A percentile compares a stretch with the other conserved stretches of the same genome.
These are phyloP conservation scores for Zeus faber DNA, from an alignment of 2,113 vertebrate genomes.

Conservation along the genomic window DNA sequence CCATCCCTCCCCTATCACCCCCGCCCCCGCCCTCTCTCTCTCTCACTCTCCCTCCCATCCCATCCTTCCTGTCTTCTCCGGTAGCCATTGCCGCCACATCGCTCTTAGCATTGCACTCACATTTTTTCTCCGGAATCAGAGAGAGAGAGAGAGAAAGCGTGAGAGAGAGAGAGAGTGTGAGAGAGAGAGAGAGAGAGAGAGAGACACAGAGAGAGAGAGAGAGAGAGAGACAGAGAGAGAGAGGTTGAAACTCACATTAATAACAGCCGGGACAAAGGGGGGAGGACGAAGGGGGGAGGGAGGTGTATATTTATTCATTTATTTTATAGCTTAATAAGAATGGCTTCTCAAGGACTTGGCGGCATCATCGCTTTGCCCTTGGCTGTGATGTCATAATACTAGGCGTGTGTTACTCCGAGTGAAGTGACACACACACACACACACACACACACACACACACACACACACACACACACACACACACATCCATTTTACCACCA, in stretches of 20 bases:
- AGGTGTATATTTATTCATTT: constrained; percentile 67
- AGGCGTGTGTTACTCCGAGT: constrained; percentile 20
- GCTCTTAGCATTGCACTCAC: constrained; percentile 66
- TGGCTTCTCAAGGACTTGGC: constrained; percentile 58
- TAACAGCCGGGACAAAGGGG: constrained; percentile 54
- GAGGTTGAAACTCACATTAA: constrained; percentile 70
- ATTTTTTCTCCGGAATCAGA: constrained; percentile 50
- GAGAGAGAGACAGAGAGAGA: constrained; percentile 32
- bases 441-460: constrained; percentile 10
- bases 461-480: constrained; percentile 3
- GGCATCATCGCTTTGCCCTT: constrained; percentile 51
- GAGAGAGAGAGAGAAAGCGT: constrained; percentile 64
- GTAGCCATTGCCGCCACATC: constrained; percentile 34
- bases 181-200: too few relatives aligned
- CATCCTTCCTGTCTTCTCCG: constrained; percentile 12
- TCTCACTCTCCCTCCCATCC: constrained; percentile 7
- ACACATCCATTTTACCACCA: constrained; percentile 24
- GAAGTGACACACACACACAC: constrained; percentile 13
- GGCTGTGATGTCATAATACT: constrained; percentile 25
- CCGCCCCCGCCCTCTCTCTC: constrained; percentile 4
- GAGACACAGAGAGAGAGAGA: too few relatives aligned
- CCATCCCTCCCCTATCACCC: constrained; percentile 25
- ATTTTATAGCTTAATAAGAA: constrained; percentile 63
- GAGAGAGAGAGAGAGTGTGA: too few relatives aligned
- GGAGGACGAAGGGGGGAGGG: not conserved